These are phyloP conservation scores for Listronotus bonariensis DNA, from an alignment of 1,140 invertebrate genomes.

Conservation along the genomic window DNA sequence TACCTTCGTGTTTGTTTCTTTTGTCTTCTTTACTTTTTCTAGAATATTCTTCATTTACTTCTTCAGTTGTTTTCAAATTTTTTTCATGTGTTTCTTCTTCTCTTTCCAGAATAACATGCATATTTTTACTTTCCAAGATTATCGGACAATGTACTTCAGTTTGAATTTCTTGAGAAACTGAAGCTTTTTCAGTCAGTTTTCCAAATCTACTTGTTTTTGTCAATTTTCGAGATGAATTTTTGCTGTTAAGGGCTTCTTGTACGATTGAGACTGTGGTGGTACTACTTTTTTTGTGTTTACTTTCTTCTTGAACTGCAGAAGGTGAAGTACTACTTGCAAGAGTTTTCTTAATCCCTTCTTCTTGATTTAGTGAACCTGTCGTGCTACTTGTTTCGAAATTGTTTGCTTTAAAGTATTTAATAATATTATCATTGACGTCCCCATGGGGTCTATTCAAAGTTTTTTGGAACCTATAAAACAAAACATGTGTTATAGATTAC, in stretches of 20 bases:
- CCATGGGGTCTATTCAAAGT: constrained; percentile 8
- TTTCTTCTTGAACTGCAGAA: no score
- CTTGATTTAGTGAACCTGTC: neutral
- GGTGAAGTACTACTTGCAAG: no score
- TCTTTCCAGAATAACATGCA: neutral
- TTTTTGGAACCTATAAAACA: neutral
- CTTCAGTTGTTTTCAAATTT: neutral
- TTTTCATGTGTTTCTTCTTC: neutral
- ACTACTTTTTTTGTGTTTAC: neutral
- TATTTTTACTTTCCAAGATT: constrained; percentile 20
- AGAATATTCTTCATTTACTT: neutral
- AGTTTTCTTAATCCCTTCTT: neutral
- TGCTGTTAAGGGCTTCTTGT: neutral
- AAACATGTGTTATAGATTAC: neutral
- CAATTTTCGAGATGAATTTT: neutral
- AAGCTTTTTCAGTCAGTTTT: constrained; percentile 2
- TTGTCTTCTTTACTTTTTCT: neutral
- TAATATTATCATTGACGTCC: constrained; percentile 13
- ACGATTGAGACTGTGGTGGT: neutral
- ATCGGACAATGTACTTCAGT: constrained; percentile 29
- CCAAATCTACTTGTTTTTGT: neutral
- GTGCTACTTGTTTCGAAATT: constrained; percentile 16
- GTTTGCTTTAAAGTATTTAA: constrained; percentile 30
- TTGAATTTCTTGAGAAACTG: constrained; percentile 39
- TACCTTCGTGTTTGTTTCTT: neutral